phyloP scores from a whole-genome alignment of 2,888 invertebrate species.

The Apoderus coryli region DNA sequence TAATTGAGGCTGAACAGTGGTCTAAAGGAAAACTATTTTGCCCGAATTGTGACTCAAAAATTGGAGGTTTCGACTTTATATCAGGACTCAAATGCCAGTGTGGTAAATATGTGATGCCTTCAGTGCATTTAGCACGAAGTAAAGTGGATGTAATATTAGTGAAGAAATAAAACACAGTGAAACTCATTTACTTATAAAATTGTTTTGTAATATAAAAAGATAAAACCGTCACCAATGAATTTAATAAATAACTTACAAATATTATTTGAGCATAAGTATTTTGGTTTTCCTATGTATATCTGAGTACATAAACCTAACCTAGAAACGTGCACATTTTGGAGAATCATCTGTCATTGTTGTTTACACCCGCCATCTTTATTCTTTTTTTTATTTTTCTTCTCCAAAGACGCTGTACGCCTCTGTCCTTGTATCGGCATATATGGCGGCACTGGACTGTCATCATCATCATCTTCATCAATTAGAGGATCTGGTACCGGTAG shows the following conservation, averaged over 20 bases:
- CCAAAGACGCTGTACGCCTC: slow-evolving; percentile 45
- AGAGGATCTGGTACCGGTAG: slow-evolving; percentile 25
- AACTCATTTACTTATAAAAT: not conserved
- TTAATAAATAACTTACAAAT: slow-evolving; percentile 2
- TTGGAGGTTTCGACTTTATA: slow-evolving; percentile 53
- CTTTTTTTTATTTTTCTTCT: slow-evolving; percentile 39
- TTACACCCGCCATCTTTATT: slow-evolving; percentile 29
- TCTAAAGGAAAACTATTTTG: slow-evolving; percentile 53
- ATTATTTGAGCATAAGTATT: slow-evolving; percentile 8
- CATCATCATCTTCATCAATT: slow-evolving; percentile 31
- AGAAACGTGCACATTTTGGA: too few relatives aligned
- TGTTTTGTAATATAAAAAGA: slow-evolving; percentile 1
- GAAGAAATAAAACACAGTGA: slow-evolving; percentile 7
- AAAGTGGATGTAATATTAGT: slow-evolving; percentile 39
- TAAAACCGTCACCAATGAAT: not conserved
- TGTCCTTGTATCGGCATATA: slow-evolving; percentile 71
- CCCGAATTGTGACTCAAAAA: slow-evolving; percentile 41
- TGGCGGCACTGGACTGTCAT: slow-evolving; percentile 45
- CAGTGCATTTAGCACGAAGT: slow-evolving; percentile 46
- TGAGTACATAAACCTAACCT: not conserved
- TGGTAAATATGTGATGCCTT: slow-evolving; percentile 37
- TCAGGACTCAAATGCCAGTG: slow-evolving; percentile 50
- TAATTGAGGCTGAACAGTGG: slow-evolving; percentile 44
- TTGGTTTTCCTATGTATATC: slow-evolving; percentile 4
- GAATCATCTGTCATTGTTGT: slow-evolving; percentile 27